These are phyloP conservation scores for Polia nebulosa DNA, from an alignment of 2,888 invertebrate species.

Conservation along the genomic window DNA sequence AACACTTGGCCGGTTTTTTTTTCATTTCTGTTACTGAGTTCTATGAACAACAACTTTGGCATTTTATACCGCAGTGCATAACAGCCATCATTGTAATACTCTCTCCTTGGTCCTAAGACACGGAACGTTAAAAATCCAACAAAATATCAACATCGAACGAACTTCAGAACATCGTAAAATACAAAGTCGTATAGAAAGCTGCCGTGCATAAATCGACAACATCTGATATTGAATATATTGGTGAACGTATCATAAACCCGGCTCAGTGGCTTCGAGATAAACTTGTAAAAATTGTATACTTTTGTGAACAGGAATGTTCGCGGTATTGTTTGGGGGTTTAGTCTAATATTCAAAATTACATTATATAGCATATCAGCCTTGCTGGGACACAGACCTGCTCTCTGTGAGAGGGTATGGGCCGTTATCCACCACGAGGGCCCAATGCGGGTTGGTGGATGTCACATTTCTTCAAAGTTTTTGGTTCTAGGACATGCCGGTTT, in stretches of 20 bases:
- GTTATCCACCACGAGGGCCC: too few species aligned
- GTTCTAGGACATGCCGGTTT: too few species aligned
- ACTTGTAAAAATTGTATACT: conserved; percentile 65
- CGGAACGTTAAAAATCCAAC: conserved; percentile 30
- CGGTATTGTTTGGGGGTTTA: conserved; percentile 31
- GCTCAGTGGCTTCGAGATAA: conserved; percentile 58
- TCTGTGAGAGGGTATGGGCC: too few species aligned
- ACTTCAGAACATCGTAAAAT: conserved; percentile 64
- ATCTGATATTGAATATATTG: conserved; percentile 72
- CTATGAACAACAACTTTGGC: too few species aligned
- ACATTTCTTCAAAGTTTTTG: too few species aligned
- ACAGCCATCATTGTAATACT: neutral
- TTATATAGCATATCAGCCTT: too few species aligned
- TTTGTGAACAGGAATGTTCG: conserved; percentile 35
- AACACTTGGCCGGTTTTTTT: too few species aligned
- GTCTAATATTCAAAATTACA: neutral
- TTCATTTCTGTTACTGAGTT: neutral
- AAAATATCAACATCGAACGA: conserved; percentile 36
- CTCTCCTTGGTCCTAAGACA: neutral
- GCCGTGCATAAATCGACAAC: conserved; percentile 66
- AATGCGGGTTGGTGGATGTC: too few species aligned
- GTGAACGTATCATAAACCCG: conserved; percentile 66
- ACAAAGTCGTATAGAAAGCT: conserved; percentile 68
- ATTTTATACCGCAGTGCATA: too few species aligned
- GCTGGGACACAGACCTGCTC: too few species aligned